Evolutionary conservation across 2,113 vertebrate genomes (phyloP).

Genomic region (Heptranchias perlo): DNA sequence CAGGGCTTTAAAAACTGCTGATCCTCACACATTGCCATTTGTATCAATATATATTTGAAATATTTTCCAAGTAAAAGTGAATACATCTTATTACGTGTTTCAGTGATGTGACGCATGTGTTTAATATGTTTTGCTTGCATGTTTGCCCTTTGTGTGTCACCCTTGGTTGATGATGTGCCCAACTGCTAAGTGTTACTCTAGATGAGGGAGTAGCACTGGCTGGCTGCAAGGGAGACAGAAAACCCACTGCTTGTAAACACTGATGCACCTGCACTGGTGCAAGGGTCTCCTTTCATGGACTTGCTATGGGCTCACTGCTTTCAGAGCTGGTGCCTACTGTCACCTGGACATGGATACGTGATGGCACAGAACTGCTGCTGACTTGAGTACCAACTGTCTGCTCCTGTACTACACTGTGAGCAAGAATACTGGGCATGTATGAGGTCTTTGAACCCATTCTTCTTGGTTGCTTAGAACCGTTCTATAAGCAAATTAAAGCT

Average conservation of each 20-base stretch:
- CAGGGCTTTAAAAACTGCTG: background rate
- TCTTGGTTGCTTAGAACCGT: background rate
- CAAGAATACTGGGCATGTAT: background rate
- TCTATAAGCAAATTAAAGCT: no score
- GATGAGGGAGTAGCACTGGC: background rate
- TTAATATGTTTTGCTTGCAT: background rate
- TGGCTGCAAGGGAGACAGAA: background rate
- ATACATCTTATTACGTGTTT: background rate
- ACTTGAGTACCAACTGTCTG: background rate
- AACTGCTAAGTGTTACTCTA: background rate
- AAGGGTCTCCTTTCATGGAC: background rate
- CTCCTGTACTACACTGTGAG: background rate
- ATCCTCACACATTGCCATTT: background rate
- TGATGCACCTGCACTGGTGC: background rate
- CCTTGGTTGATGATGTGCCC: background rate
- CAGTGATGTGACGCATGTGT: background rate
- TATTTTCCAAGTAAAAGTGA: background rate
- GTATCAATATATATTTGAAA: background rate
- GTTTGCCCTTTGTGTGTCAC: background rate
- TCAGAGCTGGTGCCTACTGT: background rate
- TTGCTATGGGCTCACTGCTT: background rate
- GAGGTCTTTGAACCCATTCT: background rate
- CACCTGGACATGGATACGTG: background rate
- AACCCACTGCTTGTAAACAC: background rate
- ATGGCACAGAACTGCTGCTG: background rate